A percentile compares a stretch with the other conserved stretches of the same genome.
phyloP scores from a whole-genome alignment of 2,797 vertebrate species.

The Eulemur mongoz region DNA sequence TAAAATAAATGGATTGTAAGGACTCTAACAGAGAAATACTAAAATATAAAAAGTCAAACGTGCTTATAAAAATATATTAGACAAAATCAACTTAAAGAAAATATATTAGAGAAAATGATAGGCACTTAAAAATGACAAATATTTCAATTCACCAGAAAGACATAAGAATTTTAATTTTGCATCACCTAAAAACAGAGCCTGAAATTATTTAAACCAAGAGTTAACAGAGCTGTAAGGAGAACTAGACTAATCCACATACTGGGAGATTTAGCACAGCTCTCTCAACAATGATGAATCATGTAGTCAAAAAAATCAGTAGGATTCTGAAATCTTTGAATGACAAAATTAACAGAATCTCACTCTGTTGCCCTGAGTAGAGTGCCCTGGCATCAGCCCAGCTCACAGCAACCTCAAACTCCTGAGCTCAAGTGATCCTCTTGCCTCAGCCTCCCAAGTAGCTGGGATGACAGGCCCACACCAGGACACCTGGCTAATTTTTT shows the following conservation, averaged over 20 bases:
- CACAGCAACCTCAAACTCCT: no score
- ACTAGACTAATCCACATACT: neutral
- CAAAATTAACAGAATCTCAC: neutral
- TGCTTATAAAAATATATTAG: neutral
- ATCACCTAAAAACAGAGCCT: slow-evolving; percentile 23
- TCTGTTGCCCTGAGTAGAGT: no score
- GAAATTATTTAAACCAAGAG: slow-evolving; percentile 35
- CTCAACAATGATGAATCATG: neutral
- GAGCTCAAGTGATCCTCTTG: no score
- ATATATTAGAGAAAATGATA: neutral
- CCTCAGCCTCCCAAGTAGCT: no score
- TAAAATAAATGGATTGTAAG: neutral
- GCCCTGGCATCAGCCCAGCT: no score
- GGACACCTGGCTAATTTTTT: no score
- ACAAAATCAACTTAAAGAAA: neutral
- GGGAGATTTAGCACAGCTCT: neutral
- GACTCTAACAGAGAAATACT: neutral
- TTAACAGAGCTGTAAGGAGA: neutral
- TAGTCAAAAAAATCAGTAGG: slow-evolving; percentile 3
- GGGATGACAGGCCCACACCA: no score
- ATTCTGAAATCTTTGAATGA: slow-evolving; percentile 42
- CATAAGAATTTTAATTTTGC: neutral
- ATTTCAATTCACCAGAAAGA: slow-evolving; percentile 15
- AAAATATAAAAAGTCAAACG: neutral
- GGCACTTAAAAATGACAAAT: neutral